Evolutionary conservation across 2,113 vertebrate species (phyloP).

Genomic region (Tamias sibiricus): DNA sequence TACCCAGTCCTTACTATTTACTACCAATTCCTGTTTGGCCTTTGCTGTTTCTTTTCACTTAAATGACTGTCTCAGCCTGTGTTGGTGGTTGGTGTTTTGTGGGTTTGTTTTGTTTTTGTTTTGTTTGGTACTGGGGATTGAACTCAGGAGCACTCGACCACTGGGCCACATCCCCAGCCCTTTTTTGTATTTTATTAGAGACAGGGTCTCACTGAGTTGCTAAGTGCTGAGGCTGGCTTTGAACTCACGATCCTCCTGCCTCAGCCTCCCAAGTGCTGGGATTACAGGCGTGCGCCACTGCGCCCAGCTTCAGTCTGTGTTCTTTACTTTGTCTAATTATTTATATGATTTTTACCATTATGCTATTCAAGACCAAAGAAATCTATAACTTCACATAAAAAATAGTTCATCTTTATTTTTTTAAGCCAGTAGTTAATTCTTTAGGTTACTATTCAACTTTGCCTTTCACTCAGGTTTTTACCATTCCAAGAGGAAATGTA

Average conservation of each 20-base stretch:
- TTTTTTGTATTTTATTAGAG: too few species aligned
- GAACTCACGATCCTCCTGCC: too few species aligned
- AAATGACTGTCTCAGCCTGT: neutral
- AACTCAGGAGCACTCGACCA: too few species aligned
- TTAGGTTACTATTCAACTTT: neutral
- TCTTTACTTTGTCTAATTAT: neutral
- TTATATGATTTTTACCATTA: neutral
- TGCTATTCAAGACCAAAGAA: neutral
- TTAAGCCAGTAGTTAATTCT: neutral
- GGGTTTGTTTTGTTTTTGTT: too few species aligned
- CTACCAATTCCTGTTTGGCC: neutral
- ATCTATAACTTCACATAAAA: neutral
- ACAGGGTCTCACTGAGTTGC: too few species aligned
- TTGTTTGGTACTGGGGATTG: too few species aligned
- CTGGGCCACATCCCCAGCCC: too few species aligned
- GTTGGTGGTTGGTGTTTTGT: too few species aligned
- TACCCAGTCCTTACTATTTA: neutral
- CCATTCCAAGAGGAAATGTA: neutral
- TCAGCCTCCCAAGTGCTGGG: too few species aligned
- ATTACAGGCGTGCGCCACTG: too few species aligned
- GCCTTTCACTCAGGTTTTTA: slow-evolving; percentile 3
- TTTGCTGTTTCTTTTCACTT: neutral
- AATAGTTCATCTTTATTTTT: neutral
- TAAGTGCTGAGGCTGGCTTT: too few species aligned
- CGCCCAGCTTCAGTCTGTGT: too few species aligned